Base-by-base conservation (phyloP, 2,797 vertebrate species). In the Acanthis flammea region DNA sequence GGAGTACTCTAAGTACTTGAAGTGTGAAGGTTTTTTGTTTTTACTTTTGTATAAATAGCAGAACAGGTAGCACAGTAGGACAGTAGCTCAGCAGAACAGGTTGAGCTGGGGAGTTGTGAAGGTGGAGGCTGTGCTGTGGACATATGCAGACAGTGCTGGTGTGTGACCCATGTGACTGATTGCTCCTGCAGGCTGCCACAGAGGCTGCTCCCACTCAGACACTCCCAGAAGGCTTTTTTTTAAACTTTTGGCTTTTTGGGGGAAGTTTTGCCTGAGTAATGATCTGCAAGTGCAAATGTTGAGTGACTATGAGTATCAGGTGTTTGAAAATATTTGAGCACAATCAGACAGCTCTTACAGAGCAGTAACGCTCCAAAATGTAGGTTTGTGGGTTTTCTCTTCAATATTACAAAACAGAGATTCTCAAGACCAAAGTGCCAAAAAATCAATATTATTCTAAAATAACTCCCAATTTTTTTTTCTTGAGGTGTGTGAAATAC, bases 361-460 rank as follows among this genome's bases (percentile, higher is more conserved):
- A 86, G 16, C 54, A 78, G 23, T 81, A 74, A 74, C 47, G 41
- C 5, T n/a, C n/a, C 39, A 42, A 74, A 84, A 81, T 73, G 16
- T 37, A 79, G 42, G 33, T 50, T 85, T 86, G 84, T 94, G 73
- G 89, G 60, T 87, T 97, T 96, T 78, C 30, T 53, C 10, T 89
- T 93, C 65, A 86, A 11, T 72, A 63, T 72, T 91, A 95, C 53
- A 73, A 96, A 74, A 3, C 30, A 53, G 42, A 67, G 44, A 67
- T 53, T 85, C 33, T 50, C 44, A 76, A 87, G 62, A 94, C 37
- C 67, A 79, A 83, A 83, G 90, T n/a, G 65, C 28, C 9, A 48
- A 88, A 44, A 96, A 75, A 94, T 94, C 60, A 61, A 86, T 88
- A 93, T 78, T 95, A 27, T n/a, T 95, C 74, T 47, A 85, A 92